Conservation (phyloP, 2,888 invertebrate species). For the Xestia ashworthii region DNA sequence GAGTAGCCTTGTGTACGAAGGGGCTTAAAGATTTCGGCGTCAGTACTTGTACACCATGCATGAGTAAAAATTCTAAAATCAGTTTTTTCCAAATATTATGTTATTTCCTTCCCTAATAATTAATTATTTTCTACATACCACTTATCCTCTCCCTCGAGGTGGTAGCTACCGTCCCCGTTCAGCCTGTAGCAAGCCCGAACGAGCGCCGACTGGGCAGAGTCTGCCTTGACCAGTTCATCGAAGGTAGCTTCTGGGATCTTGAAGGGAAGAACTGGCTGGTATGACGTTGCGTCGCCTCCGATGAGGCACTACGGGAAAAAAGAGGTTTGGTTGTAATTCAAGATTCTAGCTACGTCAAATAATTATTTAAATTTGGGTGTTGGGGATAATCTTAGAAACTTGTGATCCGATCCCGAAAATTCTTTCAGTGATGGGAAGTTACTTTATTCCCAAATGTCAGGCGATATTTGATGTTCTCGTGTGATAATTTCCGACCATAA, state of each 20-base stretch:
- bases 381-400: neutral
- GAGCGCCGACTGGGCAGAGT: constrained; percentile 79
- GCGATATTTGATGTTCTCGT: neutral
- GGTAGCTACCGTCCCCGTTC: constrained; percentile 79
- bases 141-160: constrained; percentile 84
- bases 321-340: neutral
- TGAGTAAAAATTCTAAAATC: fast-evolving
- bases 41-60: neutral
- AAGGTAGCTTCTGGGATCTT: constrained; percentile 79
- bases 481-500: neutral
- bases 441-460: neutral
- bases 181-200: constrained; percentile 83
- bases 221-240: constrained; percentile 79
- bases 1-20: too few species aligned
- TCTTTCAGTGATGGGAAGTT: neutral
- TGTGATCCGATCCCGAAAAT: neutral
- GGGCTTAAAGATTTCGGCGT: neutral
- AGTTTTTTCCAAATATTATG: neutral
- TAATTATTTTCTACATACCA: constrained; percentile 76
- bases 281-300: constrained; percentile 84
- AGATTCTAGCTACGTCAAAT: neutral
- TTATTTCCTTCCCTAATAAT: neutral
- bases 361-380: neutral
- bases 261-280: constrained; percentile 85
- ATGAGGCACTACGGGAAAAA: constrained; percentile 79